Base-by-base conservation (phyloP, 2,113 vertebrate genomes). In the Aythya baeri region DNA sequence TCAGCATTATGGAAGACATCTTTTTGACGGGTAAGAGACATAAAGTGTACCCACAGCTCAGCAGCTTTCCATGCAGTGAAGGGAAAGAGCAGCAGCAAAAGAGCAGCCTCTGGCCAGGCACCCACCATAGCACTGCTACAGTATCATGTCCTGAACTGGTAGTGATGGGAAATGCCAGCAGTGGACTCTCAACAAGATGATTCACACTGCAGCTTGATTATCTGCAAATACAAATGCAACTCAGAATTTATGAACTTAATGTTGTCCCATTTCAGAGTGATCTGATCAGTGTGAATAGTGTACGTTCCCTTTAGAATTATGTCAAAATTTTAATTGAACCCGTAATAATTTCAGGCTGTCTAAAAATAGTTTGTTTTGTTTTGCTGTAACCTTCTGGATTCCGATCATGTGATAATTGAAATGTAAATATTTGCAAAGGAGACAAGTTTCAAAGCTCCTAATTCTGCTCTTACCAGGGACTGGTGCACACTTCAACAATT, bases 371-470 rank as follows among this genome's bases (percentile, higher is more conserved):
- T 29, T 49, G 46, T 67, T 65, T 63, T 74, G 2, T 91, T 93
- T 86, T 74, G 5, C 36, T 81, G 4, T 55, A 50, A 63, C 80
- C 52, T 65, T 81, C 66, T 86, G 57, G 34, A 57, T 75, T 90
- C 38, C n/a, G 61, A 54, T 63, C 38, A 29, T 26, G 8, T 85
- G 55, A 27, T 76, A 91, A 88, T 3, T 55, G 22, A 75, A 91
- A 67, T 50, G 43, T 78, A 81, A 94, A 81, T 54, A 58, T 38
- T 84, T 90, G 43, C 38, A 86, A 75, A 84, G 21, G 31, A 25
- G 83, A 57, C 5, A 65, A n/a, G 46, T 88, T 75, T 93, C 73
- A 78, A 82, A 89, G 52, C 26, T 93, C 66, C 61, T 78, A 65
- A 61, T 86, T 88, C 68, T 92, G 18, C 31, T 83, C 73, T 92